These are phyloP conservation scores for Ostrea edulis DNA, from an alignment of 1,140 invertebrate species.

Conservation along the genomic window DNA sequence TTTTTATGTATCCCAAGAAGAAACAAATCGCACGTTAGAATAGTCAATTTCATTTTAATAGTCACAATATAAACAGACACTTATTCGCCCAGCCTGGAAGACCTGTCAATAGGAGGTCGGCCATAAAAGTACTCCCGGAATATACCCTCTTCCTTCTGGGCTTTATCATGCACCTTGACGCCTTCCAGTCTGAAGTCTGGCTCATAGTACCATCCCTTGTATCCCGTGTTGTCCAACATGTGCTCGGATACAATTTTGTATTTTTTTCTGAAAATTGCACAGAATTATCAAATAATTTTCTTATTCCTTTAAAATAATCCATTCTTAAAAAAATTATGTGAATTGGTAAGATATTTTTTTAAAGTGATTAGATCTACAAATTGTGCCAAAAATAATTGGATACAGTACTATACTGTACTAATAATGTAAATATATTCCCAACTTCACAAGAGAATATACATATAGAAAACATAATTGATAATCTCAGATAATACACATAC, in stretches of 20 bases:
- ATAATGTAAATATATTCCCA: no score
- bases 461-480: background rate
- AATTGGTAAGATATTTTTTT: no score
- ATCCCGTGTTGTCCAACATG: background rate
- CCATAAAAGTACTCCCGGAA: conserved; percentile 7
- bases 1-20: background rate
- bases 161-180: background rate
- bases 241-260: background rate
- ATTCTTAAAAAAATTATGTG: no score
- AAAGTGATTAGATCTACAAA: no score
- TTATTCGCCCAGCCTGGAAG: background rate
- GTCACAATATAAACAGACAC: background rate
- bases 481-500: background rate
- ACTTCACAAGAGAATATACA: no score
- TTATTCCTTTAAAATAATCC: no score
- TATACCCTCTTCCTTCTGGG: background rate
- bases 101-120: background rate
- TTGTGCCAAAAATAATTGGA: no score
- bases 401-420: no score
- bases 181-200: background rate
- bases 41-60: background rate
- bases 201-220: conserved; percentile 14
- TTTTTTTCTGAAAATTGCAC: background rate
- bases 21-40: background rate
- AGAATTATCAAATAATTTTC: background rate